These are phyloP conservation scores for Bucco capensis DNA, from an alignment of 2,113 vertebrate species.

Conservation along the genomic window DNA sequence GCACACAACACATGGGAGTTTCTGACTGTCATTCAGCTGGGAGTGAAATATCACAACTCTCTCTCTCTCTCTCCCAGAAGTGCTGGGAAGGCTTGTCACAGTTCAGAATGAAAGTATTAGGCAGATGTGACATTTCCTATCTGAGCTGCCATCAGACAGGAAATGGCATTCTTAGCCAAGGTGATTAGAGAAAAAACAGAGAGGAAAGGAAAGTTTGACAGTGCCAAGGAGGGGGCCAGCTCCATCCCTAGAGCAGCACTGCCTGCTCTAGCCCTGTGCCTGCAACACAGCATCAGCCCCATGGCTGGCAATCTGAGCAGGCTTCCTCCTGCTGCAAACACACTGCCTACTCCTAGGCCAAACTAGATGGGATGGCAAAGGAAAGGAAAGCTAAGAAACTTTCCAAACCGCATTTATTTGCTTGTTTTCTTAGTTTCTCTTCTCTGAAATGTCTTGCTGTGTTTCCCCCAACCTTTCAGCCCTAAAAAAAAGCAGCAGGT, in stretches of 20 bases:
- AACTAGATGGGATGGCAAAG: neutral
- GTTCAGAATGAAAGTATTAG: neutral
- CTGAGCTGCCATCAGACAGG: neutral
- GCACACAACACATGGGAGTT: neutral
- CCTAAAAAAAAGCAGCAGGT: neutral
- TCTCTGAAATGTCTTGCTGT: neutral
- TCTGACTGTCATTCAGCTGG: neutral
- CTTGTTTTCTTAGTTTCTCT: neutral
- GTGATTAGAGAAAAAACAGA: neutral
- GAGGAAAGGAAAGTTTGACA: neutral
- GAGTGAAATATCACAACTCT: neutral
- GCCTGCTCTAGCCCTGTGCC: neutral
- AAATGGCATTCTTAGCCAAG: neutral
- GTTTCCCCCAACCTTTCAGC: neutral
- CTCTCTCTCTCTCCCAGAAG: neutral
- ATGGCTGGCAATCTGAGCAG: accelerated
- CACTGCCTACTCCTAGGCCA: neutral
- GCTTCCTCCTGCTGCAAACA: neutral
- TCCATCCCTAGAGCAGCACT: neutral
- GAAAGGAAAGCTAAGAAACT: neutral
- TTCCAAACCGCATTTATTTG: neutral
- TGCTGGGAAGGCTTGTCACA: neutral
- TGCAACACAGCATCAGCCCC: neutral
- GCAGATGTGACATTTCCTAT: slow-evolving; percentile 19
- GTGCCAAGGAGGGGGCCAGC: neutral